Conservation (phyloP, 1,140 invertebrate genomes). For the Adelges cooleyi region DNA sequence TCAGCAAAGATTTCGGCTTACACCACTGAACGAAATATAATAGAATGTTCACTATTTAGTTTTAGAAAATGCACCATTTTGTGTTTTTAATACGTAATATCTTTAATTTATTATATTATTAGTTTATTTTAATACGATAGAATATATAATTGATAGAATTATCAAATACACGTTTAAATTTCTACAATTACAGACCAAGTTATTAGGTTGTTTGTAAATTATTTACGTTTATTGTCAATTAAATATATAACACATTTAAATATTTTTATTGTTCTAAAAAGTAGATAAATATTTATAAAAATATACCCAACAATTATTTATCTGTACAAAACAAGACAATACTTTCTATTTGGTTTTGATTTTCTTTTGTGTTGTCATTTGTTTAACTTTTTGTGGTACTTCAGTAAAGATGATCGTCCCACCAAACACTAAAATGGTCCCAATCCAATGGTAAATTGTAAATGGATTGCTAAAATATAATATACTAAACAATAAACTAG, state of each 20-base stretch:
- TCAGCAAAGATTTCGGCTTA: slow-evolving; percentile 23
- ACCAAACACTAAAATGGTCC: slow-evolving; percentile 78
- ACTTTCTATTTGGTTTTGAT: not conserved
- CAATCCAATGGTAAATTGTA: slow-evolving; percentile 83
- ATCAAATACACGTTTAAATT: too few species aligned
- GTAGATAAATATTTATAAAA: too few species aligned
- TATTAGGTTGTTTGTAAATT: slow-evolving; percentile 16
- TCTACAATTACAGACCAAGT: not conserved
- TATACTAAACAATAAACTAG: slow-evolving; percentile 89
- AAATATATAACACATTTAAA: not conserved
- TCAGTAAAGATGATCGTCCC: slow-evolving; percentile 90
- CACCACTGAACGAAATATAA: slow-evolving; percentile 1
- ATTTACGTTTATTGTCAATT: slow-evolving; percentile 21
- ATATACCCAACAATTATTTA: too few species aligned
- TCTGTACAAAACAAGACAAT: too few species aligned
- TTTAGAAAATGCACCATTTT: slow-evolving; percentile 22
- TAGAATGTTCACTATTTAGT: not conserved
- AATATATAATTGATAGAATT: too few species aligned
- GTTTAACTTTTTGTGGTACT: slow-evolving; percentile 39
- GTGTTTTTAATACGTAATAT: slow-evolving; percentile 13
- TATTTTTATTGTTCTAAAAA: too few species aligned
- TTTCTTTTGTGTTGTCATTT: slow-evolving; percentile 14
- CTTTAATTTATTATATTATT: not conserved
- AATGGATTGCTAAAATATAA: slow-evolving; percentile 92
- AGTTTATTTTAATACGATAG: too few species aligned